Base-by-base conservation (phyloP, 2,797 vertebrate species). In the Xiphophorus birchmanni region DNA sequence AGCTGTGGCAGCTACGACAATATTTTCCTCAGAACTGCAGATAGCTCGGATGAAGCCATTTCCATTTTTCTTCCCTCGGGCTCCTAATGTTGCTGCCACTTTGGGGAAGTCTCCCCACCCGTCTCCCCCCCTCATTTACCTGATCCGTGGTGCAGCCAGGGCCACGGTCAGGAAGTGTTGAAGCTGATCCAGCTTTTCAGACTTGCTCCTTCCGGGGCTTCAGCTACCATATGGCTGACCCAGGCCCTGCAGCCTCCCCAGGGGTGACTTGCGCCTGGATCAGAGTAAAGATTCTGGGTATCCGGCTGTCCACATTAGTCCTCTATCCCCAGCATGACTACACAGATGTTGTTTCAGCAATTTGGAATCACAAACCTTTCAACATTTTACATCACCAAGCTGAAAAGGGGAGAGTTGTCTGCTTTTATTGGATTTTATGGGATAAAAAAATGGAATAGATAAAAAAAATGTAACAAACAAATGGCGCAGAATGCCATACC, bases 141-240 rank as follows among this genome's bases (percentile, higher is more conserved):
- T 94, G 90, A 87, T 86, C 15, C 74, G 94, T 96, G 95, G 93
- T 95, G 89, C 85, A 93, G 50, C 96, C 93, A 87, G 26, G 87
- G 89, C 87, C 87, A 90, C 80, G 81, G 94, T 93, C 92, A 95
- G 94, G 93, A 95, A 95, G 92, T 90, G 91, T 95, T 95, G 96
- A 95, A 97, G 95, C 93, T 95, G 94, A 96, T 97, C 97, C 96
- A 98, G 95, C 94, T 97, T 97, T 92, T 97, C 94, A 73, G 94
- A 95, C 95, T 96, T 95, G 74, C 86, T 97, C 96, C 96, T 97
- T 97, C 91, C 94, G 94, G 94, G 96, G 97, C 91, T 94, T 97
- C 94, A 97, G 95, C 89, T 94, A 91, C 98, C 98, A 99, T 97
- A 97, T 97, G 96, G 97, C 95, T 95, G 97, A 97, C 95, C 97